Conservation (phyloP, 2,113 vertebrate genomes). For the Illadopsis cleaveri region DNA sequence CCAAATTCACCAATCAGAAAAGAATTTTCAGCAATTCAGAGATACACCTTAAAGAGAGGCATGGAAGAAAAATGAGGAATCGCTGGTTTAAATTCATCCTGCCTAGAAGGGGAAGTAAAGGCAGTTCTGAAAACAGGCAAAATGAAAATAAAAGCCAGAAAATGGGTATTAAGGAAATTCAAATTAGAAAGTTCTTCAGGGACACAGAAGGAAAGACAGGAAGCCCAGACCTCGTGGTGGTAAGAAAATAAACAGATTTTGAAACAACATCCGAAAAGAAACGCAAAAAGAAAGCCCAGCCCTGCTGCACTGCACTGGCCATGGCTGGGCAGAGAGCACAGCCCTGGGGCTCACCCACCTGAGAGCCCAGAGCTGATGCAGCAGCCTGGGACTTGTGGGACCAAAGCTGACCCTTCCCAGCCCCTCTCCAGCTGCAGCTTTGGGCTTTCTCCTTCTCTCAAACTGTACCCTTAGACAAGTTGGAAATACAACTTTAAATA, state of each 20-base stretch:
- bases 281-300: background rate
- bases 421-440: background rate
- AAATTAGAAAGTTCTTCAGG: background rate
- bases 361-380: background rate
- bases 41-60: background rate
- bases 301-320: background rate
- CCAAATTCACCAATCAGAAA: background rate
- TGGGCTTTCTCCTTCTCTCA: background rate
- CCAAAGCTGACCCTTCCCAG: background rate
- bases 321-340: background rate
- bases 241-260: background rate
- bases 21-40: background rate
- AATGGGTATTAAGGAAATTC: background rate
- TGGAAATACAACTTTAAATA: background rate
- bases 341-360: background rate
- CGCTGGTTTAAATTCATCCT: background rate
- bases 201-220: background rate
- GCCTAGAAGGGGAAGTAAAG: background rate
- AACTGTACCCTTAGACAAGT: background rate
- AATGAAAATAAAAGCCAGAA: background rate
- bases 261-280: background rate
- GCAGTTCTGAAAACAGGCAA: background rate
- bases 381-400: fast-evolving
- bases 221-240: background rate
- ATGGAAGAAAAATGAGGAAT: background rate